Evolutionary conservation across 2,113 vertebrate species (phyloP).

Genomic region (Dicentrarchus labrax): DNA sequence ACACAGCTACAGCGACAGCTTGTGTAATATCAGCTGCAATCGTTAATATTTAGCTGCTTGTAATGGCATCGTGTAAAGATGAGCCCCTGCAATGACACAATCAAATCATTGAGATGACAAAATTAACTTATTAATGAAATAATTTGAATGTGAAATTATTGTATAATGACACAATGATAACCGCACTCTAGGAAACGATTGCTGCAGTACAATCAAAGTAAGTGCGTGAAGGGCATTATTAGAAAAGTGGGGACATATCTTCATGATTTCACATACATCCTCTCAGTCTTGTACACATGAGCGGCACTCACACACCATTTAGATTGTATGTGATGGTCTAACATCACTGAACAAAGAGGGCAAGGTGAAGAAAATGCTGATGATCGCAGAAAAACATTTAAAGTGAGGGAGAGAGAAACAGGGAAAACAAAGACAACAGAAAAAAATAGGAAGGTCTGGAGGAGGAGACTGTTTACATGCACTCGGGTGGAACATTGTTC

Average conservation of each 20-base stretch:
- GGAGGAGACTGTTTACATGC: constrained; percentile 35
- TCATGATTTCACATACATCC: background rate
- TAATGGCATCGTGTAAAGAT: background rate
- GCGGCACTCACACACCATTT: constrained; percentile 14
- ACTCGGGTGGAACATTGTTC: constrained; percentile 50
- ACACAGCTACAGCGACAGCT: constrained; percentile 7
- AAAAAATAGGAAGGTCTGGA: constrained; percentile 17
- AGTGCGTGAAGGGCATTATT: background rate
- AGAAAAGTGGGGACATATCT: background rate
- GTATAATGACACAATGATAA: background rate
- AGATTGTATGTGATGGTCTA: background rate
- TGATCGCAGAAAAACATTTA: background rate
- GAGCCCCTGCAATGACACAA: background rate
- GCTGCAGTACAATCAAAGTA: background rate
- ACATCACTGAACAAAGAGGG: constrained; percentile 7
- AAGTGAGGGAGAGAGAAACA: background rate
- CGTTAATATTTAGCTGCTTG: background rate
- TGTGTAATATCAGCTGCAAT: constrained; percentile 24
- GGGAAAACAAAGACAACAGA: constrained; percentile 34
- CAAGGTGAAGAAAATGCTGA: constrained; percentile 31
- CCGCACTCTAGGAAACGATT: background rate
- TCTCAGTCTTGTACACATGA: background rate
- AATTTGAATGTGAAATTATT: background rate
- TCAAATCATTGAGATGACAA: constrained; percentile 6
- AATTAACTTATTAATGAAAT: background rate